Conservation (phyloP, 2,797 vertebrate genomes). For the Meriones psammophilus region DNA sequence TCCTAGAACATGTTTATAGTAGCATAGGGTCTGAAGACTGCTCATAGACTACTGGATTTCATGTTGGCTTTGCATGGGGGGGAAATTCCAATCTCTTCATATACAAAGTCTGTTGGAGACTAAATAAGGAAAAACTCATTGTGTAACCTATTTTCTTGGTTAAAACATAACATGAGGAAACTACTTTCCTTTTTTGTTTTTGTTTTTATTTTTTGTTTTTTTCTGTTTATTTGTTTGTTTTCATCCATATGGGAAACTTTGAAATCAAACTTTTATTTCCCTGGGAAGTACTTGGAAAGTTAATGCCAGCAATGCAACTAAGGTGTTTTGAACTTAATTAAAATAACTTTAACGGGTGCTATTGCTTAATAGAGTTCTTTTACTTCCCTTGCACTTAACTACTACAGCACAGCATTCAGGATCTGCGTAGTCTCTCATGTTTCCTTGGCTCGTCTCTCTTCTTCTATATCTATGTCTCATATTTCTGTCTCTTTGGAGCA, state of each 20-base stretch:
- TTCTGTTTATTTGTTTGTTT: not conserved
- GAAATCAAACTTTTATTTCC: conserved; percentile 34
- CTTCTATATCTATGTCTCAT: not conserved
- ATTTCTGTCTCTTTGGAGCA: not conserved
- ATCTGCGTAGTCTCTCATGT: fast-evolving
- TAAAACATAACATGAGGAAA: not conserved
- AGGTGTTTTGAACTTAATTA: not conserved
- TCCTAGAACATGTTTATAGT: not conserved
- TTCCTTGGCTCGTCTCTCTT: not conserved
- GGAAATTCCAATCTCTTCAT: not conserved
- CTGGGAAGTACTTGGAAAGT: conserved; percentile 2
- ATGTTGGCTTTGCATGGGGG: not conserved
- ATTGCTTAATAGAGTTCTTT: not conserved
- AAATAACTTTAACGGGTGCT: not conserved
- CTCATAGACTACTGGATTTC: not conserved
- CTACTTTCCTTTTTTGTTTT: no score
- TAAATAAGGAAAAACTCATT: not conserved
- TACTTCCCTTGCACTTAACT: not conserved
- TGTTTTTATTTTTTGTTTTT: no score
- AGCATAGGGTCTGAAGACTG: not conserved
- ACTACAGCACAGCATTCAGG: not conserved
- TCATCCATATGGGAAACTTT: not conserved
- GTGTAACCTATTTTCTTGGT: not conserved
- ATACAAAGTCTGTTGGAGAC: not conserved
- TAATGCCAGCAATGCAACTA: not conserved